Conservation (phyloP, 2,113 vertebrate species). For the Drymodes brunneopygia region DNA sequence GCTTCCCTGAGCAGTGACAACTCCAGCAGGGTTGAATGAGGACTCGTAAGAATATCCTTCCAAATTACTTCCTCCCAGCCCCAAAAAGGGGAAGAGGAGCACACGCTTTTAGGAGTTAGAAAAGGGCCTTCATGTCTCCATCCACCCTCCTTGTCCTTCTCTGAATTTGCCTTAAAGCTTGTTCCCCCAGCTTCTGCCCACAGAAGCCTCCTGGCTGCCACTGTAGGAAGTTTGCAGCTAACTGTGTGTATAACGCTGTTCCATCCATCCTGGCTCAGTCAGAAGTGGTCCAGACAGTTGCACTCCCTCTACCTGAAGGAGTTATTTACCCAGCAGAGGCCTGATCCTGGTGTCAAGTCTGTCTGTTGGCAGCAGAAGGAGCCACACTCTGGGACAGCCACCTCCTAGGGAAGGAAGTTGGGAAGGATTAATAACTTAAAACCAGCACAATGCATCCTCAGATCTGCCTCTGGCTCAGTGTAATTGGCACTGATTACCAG, state of each 20-base stretch:
- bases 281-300: background rate
- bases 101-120: fast-evolving
- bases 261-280: background rate
- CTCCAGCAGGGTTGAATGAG: background rate
- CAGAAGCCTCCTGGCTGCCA: background rate
- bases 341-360: background rate
- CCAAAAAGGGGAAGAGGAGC: background rate
- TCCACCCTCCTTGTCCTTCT: background rate
- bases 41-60: background rate
- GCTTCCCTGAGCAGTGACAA: background rate
- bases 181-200: background rate
- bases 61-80: background rate
- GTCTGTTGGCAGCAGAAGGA: background rate
- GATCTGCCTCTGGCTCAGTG: background rate
- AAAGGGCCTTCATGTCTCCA: fast-evolving
- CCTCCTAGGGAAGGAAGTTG: background rate
- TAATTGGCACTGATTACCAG: too few species aligned
- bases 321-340: background rate
- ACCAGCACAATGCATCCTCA: background rate
- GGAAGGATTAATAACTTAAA: background rate
- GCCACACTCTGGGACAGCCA: fast-evolving
- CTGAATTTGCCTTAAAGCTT: background rate
- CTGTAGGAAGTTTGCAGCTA: background rate
- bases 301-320: background rate
- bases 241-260: background rate